Evolutionary conservation across 2,888 invertebrate species (phyloP), one percentile per base, ranked within the genome.

Genomic region (Cybosia mesomella): DNA sequence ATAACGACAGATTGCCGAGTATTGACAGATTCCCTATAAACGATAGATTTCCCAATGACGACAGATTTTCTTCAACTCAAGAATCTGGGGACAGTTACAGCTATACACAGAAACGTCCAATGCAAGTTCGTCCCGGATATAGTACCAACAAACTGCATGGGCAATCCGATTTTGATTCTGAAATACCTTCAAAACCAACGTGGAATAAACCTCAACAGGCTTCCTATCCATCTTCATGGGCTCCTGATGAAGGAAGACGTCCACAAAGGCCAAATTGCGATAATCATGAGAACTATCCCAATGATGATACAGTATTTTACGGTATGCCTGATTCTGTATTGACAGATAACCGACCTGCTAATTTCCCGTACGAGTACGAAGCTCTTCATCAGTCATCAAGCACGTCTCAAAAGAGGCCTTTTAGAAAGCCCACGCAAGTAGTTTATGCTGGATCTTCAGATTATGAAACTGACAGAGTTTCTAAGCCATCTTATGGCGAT

Each of bases 401-500:
- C 39, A 81, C 87, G 13, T 74, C 81, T 39, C 86, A 89, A 39
- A 92, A 91, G 76, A 88, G 92, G 9, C 94, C 95, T 2, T 82
- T 87, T 49, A 90, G 92, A 75, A 85, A 93, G 68, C 95, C 95
- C 4, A 92, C 95, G 1, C 92, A 92, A 83, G 92, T 95, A 11
- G 93, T 95, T 62, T 95, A 96, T 54, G 93, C 95, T 24, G 95
- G 95, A 39, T 79, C 85, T 49, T 80, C 90, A 10, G 91, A 92
- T 39, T 83, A 87, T 64, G 93, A 94, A 36, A 88, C 83, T 64
- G 95, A 96, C 82, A 95, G 96, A 0, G 88, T 92, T 4, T 94
- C 95, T 3, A 95, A 96, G 85, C 97, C 97, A 0, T 94, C 96
- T 0, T 94, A 95, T 71, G 96, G 97, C 0, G 96, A 97, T 71